Evolutionary conservation across 1,140 invertebrate genomes (phyloP).

Genomic region (silkworm (Bombyx mori)): ASM3026992v2 NC_085112.1:5631001-5631500

Average conservation of each 20-base stretch:
- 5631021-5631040: constrained; percentile 27
- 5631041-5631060: constrained; percentile 61
- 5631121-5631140: constrained; percentile 25
- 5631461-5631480: constrained; percentile 71
- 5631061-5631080: constrained; percentile 70
- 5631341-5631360: constrained; percentile 58
- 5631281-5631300: constrained; percentile 71
- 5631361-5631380: constrained; percentile 51
- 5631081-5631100: constrained; percentile 71
- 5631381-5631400: constrained; percentile 60
- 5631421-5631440: constrained; percentile 57
- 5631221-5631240: constrained; percentile 66
- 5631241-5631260: constrained; percentile 60
- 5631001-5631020: too few species aligned
- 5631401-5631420: constrained; percentile 42
- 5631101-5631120: constrained; percentile 61
- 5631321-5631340: constrained; percentile 65
- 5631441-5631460: constrained; percentile 64
- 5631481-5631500: constrained; percentile 67
- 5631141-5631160: constrained; percentile 45
- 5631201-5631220: constrained; percentile 66
- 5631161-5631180: constrained; percentile 70
- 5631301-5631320: constrained; percentile 71
- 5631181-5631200: constrained; percentile 72
- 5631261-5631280: constrained; percentile 60